Evolutionary conservation across 2,113 vertebrate species (phyloP).

Genomic region (crab-eating macaque (Macaca fascicularis)): DNA sequence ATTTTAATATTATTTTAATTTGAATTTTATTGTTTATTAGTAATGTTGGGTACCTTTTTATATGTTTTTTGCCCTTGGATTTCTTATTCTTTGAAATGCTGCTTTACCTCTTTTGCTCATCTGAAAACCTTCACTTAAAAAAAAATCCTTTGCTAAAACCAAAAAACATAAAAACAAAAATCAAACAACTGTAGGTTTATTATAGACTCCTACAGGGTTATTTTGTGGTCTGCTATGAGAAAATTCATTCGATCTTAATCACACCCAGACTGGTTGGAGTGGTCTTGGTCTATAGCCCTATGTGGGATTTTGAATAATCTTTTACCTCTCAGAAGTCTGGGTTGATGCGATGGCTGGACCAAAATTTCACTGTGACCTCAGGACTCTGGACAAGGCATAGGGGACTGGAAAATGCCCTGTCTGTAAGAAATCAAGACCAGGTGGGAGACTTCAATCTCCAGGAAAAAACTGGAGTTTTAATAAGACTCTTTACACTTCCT

Average conservation of each 20-base stretch:
- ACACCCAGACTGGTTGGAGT: not conserved
- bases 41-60: not conserved
- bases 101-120: not conserved
- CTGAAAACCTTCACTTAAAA: not conserved
- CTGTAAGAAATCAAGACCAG: not conserved
- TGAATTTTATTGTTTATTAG: not conserved
- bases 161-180: not conserved
- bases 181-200: not conserved
- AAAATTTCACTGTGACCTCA: not conserved
- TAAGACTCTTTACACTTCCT: constrained; percentile 18
- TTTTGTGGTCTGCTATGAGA: not conserved
- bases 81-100: constrained; percentile 18
- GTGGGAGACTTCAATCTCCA: constrained; percentile 3
- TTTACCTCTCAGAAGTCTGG: not conserved
- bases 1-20: constrained; percentile 31
- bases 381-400: not conserved
- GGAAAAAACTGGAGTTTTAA: constrained; percentile 14
- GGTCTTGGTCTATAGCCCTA: not conserved
- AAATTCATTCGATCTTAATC: not conserved
- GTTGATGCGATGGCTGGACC: not conserved
- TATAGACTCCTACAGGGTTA: not conserved
- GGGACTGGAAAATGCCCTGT: not conserved
- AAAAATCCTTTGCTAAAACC: not conserved
- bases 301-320: not conserved
- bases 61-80: not conserved